Percentiles rank a stretch among this genome's conserved stretches.
phyloP scores from a whole-genome alignment of 2,888 invertebrate species.

The Hypomecis atomaria region DNA sequence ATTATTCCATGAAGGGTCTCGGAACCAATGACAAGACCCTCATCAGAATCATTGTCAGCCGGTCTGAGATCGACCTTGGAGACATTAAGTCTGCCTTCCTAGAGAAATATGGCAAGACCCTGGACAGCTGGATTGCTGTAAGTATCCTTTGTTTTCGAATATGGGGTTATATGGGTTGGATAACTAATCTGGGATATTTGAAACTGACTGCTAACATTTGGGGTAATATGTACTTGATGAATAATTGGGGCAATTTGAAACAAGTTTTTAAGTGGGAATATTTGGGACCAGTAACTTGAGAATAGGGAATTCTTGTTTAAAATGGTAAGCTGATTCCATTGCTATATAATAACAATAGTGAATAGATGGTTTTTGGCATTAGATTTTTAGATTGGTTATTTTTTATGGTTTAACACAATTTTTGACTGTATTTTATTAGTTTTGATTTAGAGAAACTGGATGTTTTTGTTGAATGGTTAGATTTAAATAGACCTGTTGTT shows the following conservation, averaged over 20 bases:
- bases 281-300: conserved; percentile 7
- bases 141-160: conserved; percentile 64
- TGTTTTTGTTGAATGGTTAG: conserved; percentile 13
- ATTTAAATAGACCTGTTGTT: conserved; percentile 31
- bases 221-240: not conserved
- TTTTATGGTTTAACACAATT: conserved; percentile 1
- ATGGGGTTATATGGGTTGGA: conserved; percentile 5
- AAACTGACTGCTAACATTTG: conserved; percentile 5
- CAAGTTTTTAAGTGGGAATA: not conserved
- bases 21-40: conserved; percentile 96
- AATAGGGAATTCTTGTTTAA: not conserved
- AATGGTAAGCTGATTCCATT: conserved; percentile 1
- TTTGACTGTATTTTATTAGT: not conserved
- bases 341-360: not conserved
- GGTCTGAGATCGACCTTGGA: conserved; percentile 96
- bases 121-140: conserved; percentile 95
- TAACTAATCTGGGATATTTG: conserved; percentile 6
- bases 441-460: not conserved
- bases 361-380: not conserved
- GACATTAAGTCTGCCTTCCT: conserved; percentile 96
- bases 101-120: conserved; percentile 91
- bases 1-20: conserved; percentile 95
- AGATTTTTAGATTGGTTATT: not conserved
- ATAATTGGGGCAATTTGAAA: not conserved
- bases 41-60: conserved; percentile 95